Percentiles rank a stretch among this genome's conserved stretches.
Conservation (phyloP, 2,113 vertebrate genomes). For the Pimephales promelas region DNA sequence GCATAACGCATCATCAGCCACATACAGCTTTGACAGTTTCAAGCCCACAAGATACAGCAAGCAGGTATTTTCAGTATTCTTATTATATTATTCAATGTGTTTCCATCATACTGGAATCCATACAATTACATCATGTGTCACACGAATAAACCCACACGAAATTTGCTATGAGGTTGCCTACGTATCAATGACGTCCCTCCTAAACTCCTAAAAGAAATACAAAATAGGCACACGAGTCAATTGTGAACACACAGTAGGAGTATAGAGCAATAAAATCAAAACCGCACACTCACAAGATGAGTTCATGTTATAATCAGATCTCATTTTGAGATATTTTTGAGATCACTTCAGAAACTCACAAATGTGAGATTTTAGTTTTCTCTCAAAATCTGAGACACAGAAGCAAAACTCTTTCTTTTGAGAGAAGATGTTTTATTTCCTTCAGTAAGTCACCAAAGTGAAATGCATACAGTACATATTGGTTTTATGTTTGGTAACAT, state of each 20-base stretch:
- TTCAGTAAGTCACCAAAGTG: background rate
- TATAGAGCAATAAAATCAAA: too few species aligned
- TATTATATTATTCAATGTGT: background rate
- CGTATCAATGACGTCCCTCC: background rate
- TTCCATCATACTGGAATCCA: background rate
- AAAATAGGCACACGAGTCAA: background rate
- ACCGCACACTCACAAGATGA: background rate
- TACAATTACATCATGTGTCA: slow-evolving; percentile 11
- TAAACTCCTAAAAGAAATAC: background rate
- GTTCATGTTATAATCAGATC: background rate
- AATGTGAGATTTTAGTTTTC: background rate
- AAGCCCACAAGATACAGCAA: background rate
- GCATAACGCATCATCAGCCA: slow-evolving; percentile 50
- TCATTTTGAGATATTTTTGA: too few species aligned
- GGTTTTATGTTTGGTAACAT: background rate
- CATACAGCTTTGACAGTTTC: slow-evolving; percentile 35
- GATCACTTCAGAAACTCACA: background rate
- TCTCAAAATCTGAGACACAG: background rate
- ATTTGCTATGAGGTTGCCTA: background rate
- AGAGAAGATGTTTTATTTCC: background rate
- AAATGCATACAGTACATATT: background rate
- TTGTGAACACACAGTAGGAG: background rate
- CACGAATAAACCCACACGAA: slow-evolving; percentile 8
- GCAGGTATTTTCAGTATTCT: background rate
- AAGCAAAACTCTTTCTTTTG: background rate